Conservation (phyloP, 2,797 vertebrate genomes). For the Mionectes olivaceus region DNA sequence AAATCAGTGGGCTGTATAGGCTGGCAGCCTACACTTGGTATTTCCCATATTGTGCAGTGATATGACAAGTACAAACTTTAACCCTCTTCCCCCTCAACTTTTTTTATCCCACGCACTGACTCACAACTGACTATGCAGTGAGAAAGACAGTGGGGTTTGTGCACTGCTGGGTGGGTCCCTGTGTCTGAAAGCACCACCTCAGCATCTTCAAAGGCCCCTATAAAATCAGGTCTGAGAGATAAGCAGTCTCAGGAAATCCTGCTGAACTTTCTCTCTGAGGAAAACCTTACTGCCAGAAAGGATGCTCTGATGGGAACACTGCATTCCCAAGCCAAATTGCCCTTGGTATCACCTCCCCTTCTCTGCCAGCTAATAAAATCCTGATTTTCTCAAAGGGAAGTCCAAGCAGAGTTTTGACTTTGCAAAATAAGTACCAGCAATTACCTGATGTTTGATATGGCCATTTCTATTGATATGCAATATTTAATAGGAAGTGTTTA, state of each 20-base stretch:
- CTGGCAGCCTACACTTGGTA: not conserved
- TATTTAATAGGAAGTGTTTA: not conserved
- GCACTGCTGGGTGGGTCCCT: not conserved
- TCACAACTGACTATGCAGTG: not conserved
- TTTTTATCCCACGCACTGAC: not conserved
- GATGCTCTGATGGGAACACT: not conserved
- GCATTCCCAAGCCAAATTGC: constrained; percentile 13
- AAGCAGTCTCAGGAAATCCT: not conserved
- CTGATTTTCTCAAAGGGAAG: constrained; percentile 8
- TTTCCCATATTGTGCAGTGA: not conserved
- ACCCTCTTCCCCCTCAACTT: not conserved
- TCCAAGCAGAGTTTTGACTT: constrained; percentile 29
- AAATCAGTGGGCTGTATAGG: not conserved
- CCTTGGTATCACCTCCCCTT: constrained; percentile 1
- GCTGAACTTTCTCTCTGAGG: not conserved
- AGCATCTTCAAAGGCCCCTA: not conserved
- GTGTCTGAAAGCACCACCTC: not conserved
- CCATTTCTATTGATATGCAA: not conserved
- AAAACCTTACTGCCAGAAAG: not conserved
- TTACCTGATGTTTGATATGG: not conserved
- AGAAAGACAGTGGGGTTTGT: not conserved
- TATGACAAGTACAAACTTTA: not conserved
- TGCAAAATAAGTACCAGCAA: not conserved
- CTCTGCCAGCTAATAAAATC: constrained; percentile 21
- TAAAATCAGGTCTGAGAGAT: not conserved